Evolutionary conservation across 2,888 invertebrate species (phyloP).

Genomic region (Eupeodes luniger): DNA sequence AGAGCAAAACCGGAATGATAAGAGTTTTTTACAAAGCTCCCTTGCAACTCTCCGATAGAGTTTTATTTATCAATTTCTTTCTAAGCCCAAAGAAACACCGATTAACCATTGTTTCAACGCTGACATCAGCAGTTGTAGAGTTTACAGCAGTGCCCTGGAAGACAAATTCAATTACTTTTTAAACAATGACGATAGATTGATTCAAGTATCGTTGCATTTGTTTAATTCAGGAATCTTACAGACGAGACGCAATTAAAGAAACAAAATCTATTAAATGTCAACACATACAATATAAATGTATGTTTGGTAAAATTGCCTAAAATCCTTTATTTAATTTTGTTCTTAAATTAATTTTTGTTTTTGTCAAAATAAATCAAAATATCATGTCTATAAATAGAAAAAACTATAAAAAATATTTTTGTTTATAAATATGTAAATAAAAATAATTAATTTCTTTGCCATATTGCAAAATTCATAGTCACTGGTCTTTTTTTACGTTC

Average conservation of each 20-base stretch:
- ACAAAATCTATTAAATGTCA: not conserved
- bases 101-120: too few relatives aligned
- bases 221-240: too few relatives aligned
- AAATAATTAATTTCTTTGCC: conserved; percentile 77
- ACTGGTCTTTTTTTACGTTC: conserved; percentile 79
- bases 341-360: conserved; percentile 44
- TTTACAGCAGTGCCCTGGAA: too few relatives aligned
- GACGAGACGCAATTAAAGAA: not conserved
- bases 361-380: not conserved
- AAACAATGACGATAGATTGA: too few relatives aligned
- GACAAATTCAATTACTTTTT: too few relatives aligned
- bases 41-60: too few relatives aligned
- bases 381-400: not conserved
- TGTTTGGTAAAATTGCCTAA: not conserved
- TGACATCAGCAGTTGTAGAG: too few relatives aligned
- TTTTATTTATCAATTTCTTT: too few relatives aligned
- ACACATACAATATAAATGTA: not conserved
- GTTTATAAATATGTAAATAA: conserved; percentile 16
- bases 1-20: too few relatives aligned
- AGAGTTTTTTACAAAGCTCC: too few relatives aligned
- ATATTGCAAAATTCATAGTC: conserved; percentile 82
- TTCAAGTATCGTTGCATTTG: too few relatives aligned
- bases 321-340: conserved; percentile 33
- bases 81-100: too few relatives aligned
- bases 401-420: not conserved